Evolutionary conservation across 2,113 vertebrate species (phyloP).

Genomic region (Phycodurus eques): DNA sequence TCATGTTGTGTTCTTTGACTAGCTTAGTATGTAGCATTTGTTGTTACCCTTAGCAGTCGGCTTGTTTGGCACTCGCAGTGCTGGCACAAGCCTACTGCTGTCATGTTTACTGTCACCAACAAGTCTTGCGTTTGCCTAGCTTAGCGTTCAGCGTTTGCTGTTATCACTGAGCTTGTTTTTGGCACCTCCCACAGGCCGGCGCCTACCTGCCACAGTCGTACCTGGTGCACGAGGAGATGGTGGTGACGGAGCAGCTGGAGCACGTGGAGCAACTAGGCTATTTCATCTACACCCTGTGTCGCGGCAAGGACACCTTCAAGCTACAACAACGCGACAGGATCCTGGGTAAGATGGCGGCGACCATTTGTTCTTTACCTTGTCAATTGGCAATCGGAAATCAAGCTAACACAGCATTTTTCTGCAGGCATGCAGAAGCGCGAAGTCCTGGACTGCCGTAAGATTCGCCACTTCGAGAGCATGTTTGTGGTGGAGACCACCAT

Average conservation of each 20-base stretch:
- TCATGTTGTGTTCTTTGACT: no score
- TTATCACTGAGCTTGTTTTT: not conserved
- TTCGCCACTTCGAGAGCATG: conserved; percentile 87
- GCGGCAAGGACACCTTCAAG: conserved; percentile 86
- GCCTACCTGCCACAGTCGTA: conserved; percentile 93
- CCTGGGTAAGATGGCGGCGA: conserved; percentile 69
- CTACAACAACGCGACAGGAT: conserved; percentile 84
- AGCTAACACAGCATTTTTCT: not conserved
- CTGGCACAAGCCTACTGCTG: no score
- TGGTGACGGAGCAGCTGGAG: conserved; percentile 92
- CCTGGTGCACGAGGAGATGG: conserved; percentile 93
- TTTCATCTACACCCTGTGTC: conserved; percentile 89
- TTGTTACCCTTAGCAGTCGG: no score
- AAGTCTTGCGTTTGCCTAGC: no score
- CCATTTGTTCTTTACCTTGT: no score
- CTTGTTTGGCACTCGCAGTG: no score
- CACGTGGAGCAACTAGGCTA: conserved; percentile 83
- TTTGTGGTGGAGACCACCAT: conserved; percentile 88
- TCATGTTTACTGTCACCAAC: no score
- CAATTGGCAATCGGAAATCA: not conserved
- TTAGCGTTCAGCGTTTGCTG: no score
- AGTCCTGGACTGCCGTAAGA: conserved; percentile 80
- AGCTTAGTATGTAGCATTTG: no score
- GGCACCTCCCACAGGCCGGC: conserved; percentile 76
- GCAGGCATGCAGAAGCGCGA: conserved; percentile 94